Base-by-base conservation (phyloP, 2,888 invertebrate species). In the Thera britannica region DNA sequence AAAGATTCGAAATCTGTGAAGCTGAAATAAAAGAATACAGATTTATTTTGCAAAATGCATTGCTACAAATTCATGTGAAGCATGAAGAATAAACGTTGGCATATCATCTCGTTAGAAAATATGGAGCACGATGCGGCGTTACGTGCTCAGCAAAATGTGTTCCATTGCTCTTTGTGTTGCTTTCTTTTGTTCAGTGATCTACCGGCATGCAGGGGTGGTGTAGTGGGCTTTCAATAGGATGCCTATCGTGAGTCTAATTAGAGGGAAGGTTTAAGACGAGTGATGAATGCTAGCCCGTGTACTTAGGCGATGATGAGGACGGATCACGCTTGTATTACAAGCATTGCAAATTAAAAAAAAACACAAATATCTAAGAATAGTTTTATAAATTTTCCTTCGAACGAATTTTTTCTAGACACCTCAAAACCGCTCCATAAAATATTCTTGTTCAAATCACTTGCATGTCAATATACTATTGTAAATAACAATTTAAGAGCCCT, bases 41-140 rank as follows among this genome's bases (percentile, higher is more conserved):
- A 63, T 70, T 72, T 70, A 49, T 60, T 72, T 72, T 71, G 58
- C 56, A 67, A 70, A 81, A 82, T 81, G 77, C 81, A 82, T 82
- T 76, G 79, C 76, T 73, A 78, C 79, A 80, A 65, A 83, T 84
- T 83, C 79, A 78, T 79, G 77, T 81, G 77, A 81, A 77, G 72
- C 76, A 81, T 82, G 82, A 82, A 82, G 81, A 85, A 88, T 88
- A 89, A 87, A 86, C 83, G 88, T 78, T 83, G 84, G 83, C 85
- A 83, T 86, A 90, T 92, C 90, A 92, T 90, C 89, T 90, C 89
- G 89, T 92, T 91, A 91, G 87, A 85, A 88, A 88, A 92, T 92
- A 90, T 92, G 86, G 91, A 86, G 83, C 92, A 86, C 87, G 84
- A 83, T 83, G 87, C 84, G 86, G 86, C 83, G 83, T 63, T 67